Evolutionary conservation across 2,888 invertebrate genomes (phyloP).

Genomic region (Desoria tigrina): DNA sequence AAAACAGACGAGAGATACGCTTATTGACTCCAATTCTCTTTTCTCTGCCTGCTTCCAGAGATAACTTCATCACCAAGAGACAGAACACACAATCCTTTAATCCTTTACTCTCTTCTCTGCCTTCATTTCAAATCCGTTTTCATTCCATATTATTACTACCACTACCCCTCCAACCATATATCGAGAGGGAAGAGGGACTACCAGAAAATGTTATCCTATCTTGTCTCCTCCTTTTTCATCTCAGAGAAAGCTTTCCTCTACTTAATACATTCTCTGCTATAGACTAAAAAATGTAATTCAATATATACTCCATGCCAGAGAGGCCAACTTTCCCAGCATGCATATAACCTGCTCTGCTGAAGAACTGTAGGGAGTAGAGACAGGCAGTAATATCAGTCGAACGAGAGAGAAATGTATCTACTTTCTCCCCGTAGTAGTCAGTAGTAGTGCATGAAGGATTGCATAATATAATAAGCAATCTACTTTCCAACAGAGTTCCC

Average conservation of each 20-base stretch:
- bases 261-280: too few species aligned
- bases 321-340: too few species aligned
- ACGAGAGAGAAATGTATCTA: too few species aligned
- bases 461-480: background rate
- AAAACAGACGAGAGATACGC: background rate
- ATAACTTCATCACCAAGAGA: conserved; percentile 25
- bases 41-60: conserved; percentile 9
- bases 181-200: background rate
- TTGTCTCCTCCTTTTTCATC: conserved; percentile 15
- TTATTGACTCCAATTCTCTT: background rate
- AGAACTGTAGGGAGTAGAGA: too few species aligned
- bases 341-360: too few species aligned
- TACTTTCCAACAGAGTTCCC: background rate
- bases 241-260: conserved; percentile 3
- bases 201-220: conserved; percentile 6
- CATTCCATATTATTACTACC: background rate
- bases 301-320: too few species aligned
- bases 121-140: background rate
- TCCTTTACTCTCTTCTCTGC: conserved; percentile 13
- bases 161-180: background rate
- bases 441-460: background rate
- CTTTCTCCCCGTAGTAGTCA: background rate
- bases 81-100: conserved; percentile 30
- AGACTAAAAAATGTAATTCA: too few species aligned
- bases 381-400: background rate